phyloP scores from a whole-genome alignment of 2,888 invertebrate species.

The Hyalella azteca region DNA sequence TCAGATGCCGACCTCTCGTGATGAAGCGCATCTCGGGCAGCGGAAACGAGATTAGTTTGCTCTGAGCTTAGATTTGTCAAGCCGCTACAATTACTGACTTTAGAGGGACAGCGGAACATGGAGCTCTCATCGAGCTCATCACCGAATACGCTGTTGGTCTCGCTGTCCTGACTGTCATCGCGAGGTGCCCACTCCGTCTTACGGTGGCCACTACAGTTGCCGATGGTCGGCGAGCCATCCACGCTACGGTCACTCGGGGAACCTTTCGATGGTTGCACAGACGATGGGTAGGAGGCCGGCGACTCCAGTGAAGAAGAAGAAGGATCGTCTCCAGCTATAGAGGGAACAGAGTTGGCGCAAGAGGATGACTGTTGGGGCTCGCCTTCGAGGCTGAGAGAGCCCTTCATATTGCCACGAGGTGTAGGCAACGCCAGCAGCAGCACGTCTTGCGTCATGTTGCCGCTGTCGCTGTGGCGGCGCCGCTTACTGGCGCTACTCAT shows the following conservation, averaged over 20 bases:
- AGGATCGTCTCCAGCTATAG: not conserved
- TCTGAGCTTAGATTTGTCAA: too few species aligned
- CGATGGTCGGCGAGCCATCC: not conserved
- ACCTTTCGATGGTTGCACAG: not conserved
- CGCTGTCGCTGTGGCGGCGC: slow-evolving; percentile 55
- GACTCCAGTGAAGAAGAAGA: not conserved
- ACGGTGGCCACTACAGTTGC: not conserved
- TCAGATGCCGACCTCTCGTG: slow-evolving; percentile 39
- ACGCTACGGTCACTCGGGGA: not conserved
- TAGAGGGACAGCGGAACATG: not conserved
- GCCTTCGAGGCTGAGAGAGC: slow-evolving; percentile 55
- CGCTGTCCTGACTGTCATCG: slow-evolving; percentile 4
- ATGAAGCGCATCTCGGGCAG: not conserved
- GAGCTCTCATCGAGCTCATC: slow-evolving; percentile 1
- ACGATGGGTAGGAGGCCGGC: slow-evolving; percentile 7
- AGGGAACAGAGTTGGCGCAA: not conserved
- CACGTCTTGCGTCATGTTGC: slow-evolving; percentile 45
- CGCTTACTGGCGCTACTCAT: slow-evolving; percentile 50
- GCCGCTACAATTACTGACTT: not conserved
- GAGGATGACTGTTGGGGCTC: slow-evolving; percentile 47
- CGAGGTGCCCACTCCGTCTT: not conserved
- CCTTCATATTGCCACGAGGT: slow-evolving; percentile 56
- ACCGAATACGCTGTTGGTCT: slow-evolving; percentile 26
- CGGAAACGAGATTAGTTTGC: not conserved
- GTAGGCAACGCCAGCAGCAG: slow-evolving; percentile 47